Base-by-base conservation (phyloP, 2,797 vertebrate species). In the Lateolabrax maculatus region DNA sequence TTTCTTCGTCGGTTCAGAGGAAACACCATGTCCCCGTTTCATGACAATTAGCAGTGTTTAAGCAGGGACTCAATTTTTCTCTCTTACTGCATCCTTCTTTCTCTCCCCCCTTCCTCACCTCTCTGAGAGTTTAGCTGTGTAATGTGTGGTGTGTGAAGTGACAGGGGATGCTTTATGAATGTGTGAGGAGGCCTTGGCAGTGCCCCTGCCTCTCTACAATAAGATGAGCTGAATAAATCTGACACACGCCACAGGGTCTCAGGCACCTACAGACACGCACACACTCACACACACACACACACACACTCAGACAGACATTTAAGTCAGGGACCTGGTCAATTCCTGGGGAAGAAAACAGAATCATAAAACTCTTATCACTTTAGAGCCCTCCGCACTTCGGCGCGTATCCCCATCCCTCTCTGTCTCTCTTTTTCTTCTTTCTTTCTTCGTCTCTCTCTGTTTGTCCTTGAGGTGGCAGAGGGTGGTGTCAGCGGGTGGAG, bases 401-500 rank as follows among this genome's bases (percentile, higher is more conserved):
- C n/a, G 39, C 81, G 83, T 49, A 68, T 73, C 55, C 48, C 58
- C 60, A 53, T 75, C 69, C 58, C 79, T 80, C 70, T 77, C 68
- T 57, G 39, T 83, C 77, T 61, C 36, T 51, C 23, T 37, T 36
- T 60, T 56, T 67, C 76, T 72, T 70, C 74, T 34, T 11, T 21
- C 48, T 75, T 56, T 64, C 37, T 29, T 31, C 49, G 71, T 44
- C 48, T 84, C 67, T 83, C 43, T 79, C 63, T 63, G 60, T 85
- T 83, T 92, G 94, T 93, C 94, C 94, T 95, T 95, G 94, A 95
- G 91, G 87, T 84, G 87, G 79, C 57, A 55, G 84, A 80, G 85
- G 80, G 78, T 80, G 89, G 87, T 83, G 84, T 89, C 79, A 52
- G 87, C 43, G 71, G 53, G 74, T 80, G 86, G 78, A 81, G 77